These are phyloP conservation scores for Nothoprocta perdicaria DNA, from an alignment of 2,113 vertebrate genomes.

Conservation along the genomic window DNA sequence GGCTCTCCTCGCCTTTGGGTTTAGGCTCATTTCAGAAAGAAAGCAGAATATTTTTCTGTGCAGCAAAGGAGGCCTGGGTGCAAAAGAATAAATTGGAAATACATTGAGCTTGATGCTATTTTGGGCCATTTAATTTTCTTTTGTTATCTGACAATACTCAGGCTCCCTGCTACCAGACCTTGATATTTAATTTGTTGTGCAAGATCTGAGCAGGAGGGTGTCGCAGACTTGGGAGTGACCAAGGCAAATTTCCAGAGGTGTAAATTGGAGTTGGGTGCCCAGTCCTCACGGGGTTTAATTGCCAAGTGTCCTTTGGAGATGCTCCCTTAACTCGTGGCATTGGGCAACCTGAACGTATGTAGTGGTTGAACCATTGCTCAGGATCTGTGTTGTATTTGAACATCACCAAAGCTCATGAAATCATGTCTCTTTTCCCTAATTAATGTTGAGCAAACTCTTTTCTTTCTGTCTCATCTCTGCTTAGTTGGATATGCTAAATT, in stretches of 20 bases:
- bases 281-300: background rate
- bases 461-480: background rate
- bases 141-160: background rate
- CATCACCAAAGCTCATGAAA: background rate
- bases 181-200: background rate
- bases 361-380: background rate
- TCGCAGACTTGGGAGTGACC: background rate
- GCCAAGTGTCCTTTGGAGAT: background rate
- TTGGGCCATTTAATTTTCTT: background rate
- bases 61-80: fast-evolving
- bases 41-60: background rate
- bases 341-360: background rate
- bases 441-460: background rate
- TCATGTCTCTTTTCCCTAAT: fast-evolving
- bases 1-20: fast-evolving
- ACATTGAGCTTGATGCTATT: background rate
- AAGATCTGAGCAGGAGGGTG: background rate
- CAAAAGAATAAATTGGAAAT: background rate
- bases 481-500: background rate
- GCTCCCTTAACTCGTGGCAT: background rate
- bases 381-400: background rate
- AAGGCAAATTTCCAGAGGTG: background rate
- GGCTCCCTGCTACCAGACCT: background rate
- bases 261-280: background rate
- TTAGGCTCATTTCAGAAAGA: no score